Evolutionary conservation across 2,113 vertebrate species (phyloP).

Genomic region (Coptodon rendalli): DNA sequence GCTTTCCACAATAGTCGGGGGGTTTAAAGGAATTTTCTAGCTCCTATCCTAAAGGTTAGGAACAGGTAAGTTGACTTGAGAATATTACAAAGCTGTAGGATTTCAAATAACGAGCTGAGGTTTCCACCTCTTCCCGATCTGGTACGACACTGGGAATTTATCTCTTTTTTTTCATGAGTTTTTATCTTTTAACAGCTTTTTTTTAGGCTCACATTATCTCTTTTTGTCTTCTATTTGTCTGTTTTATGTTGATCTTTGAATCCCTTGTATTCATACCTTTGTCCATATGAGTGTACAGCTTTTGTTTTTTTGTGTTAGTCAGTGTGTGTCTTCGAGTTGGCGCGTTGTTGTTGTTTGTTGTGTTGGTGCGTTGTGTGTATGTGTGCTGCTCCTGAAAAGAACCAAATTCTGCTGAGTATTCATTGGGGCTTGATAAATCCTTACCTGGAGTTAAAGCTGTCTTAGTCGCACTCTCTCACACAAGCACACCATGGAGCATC

Average conservation of each 20-base stretch:
- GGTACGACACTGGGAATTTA: not conserved
- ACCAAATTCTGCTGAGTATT: slow-evolving; percentile 47
- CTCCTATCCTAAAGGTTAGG: not conserved
- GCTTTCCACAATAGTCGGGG: not conserved
- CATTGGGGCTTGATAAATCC: slow-evolving; percentile 43
- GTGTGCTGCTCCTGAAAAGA: slow-evolving; percentile 5
- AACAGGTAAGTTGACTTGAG: not conserved
- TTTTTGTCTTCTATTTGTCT: not conserved
- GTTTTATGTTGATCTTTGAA: not conserved
- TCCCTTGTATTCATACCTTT: not conserved
- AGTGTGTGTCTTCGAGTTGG: not conserved
- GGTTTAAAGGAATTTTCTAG: not conserved
- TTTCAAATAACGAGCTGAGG: not conserved
- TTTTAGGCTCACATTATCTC: not conserved
- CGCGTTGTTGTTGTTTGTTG: not conserved
- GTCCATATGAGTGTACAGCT: not conserved
- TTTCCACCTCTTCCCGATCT: not conserved
- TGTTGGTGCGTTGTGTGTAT: not conserved
- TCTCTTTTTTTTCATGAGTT: not conserved
- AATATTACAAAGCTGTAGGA: not conserved
- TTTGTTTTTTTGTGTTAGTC: not conserved
- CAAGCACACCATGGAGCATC: not conserved
- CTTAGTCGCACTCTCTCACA: not conserved
- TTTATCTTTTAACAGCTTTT: not conserved
- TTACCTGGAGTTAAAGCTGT: slow-evolving; percentile 49